Percentiles rank a stretch among this genome's conserved stretches.
Conservation (phyloP, 92 coral and sea anemone species). For the Bergia puertoricense region DNA sequence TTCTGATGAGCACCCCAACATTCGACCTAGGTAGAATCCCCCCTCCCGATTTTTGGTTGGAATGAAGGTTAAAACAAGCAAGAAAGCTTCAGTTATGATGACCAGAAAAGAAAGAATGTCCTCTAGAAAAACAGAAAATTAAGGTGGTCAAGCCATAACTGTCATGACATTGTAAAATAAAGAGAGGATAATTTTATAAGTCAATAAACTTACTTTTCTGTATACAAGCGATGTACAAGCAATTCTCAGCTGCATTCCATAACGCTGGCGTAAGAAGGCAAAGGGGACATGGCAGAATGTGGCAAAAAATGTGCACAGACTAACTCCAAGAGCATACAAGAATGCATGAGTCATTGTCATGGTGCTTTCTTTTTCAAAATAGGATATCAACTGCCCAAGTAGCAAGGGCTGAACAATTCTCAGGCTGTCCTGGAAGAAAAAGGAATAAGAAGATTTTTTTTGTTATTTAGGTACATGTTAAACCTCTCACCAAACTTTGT, state of each 20-base stretch:
- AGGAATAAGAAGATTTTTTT: neutral
- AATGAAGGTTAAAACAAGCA: too few relatives aligned
- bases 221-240: constrained; percentile 93
- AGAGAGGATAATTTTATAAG: neutral
- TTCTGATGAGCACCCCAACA: too few relatives aligned
- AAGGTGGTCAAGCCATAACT: neutral
- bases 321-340: constrained; percentile 71
- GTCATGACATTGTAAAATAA: neutral
- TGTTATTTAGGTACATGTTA: neutral
- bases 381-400: constrained; percentile 63
- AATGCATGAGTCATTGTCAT: constrained; percentile 64
- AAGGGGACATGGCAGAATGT: constrained; percentile 71
- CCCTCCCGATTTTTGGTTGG: too few relatives aligned
- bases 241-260: constrained; percentile 87
- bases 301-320: constrained; percentile 63
- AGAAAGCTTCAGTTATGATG: too few relatives aligned
- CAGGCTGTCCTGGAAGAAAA: constrained; percentile 62
- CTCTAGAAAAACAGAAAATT: too few relatives aligned
- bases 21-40: too few relatives aligned
- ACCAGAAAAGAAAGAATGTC: neutral
- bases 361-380: constrained; percentile 63
- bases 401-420: constrained; percentile 69
- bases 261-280: constrained; percentile 76
- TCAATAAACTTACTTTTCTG: constrained; percentile 63
- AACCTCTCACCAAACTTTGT: too few relatives aligned